These are phyloP conservation scores for Venustaconcha ellipsiformis DNA, from an alignment of 1,140 invertebrate genomes.

Conservation along the genomic window DNA sequence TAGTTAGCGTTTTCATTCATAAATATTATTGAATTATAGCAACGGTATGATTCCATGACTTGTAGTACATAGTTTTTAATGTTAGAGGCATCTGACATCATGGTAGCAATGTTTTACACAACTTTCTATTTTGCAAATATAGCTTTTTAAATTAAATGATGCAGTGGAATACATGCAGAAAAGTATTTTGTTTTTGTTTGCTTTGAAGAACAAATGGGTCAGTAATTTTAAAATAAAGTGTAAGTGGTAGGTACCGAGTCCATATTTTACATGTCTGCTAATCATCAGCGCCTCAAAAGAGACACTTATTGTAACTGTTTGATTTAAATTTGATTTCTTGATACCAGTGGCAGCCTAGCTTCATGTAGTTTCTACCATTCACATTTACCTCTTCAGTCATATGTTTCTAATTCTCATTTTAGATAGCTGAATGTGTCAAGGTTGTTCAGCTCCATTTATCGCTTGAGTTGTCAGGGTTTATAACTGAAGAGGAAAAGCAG, in stretches of 20 bases:
- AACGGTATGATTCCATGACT: too few relatives aligned
- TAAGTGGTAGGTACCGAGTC: too few relatives aligned
- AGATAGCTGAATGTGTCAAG: slow-evolving; percentile 62
- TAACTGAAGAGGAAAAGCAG: slow-evolving; percentile 34
- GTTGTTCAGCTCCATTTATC: slow-evolving; percentile 52
- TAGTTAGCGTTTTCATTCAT: too few relatives aligned
- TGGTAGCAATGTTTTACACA: neutral
- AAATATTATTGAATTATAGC: too few relatives aligned
- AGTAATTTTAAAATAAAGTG: too few relatives aligned
- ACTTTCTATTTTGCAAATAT: neutral
- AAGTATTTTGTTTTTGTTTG: too few relatives aligned
- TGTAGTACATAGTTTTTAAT: neutral
- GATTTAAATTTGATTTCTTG: neutral
- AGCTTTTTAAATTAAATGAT: neutral
- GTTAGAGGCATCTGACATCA: neutral
- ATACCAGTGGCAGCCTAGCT: neutral
- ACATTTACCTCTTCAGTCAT: too few relatives aligned
- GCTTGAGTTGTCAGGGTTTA: slow-evolving; percentile 35
- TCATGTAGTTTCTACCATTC: too few relatives aligned
- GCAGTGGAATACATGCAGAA: neutral
- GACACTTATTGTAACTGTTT: neutral
- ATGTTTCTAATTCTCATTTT: slow-evolving; percentile 13
- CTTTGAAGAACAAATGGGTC: too few relatives aligned
- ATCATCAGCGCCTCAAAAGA: too few relatives aligned
- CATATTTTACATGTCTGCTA: too few relatives aligned